Evolutionary conservation across 2,888 invertebrate genomes (phyloP).

Genomic region (Arenicola marina): DNA sequence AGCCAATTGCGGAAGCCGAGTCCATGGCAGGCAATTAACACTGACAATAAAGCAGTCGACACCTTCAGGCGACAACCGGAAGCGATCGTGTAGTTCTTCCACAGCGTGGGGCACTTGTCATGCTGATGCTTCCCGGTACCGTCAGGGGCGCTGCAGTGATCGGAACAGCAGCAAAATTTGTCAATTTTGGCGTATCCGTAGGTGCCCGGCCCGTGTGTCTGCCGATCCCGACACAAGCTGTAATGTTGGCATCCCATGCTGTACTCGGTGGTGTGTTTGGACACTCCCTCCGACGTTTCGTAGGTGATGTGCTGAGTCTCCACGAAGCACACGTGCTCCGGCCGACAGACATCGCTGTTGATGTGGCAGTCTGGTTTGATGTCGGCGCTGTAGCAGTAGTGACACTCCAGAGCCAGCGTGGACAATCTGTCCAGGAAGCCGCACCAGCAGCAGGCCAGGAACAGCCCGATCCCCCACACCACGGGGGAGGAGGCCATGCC

Average conservation of each 20-base stretch:
- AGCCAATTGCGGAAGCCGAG: too few species aligned
- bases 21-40: too few species aligned
- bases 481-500: too few species aligned
- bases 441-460: too few species aligned
- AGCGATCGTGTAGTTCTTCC: constrained; percentile 3
- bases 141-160: neutral
- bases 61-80: too few species aligned
- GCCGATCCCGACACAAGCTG: constrained; percentile 3
- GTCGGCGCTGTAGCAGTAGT: constrained; percentile 1
- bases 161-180: constrained; percentile 3
- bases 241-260: constrained; percentile 13
- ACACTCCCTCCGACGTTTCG: neutral
- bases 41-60: too few species aligned
- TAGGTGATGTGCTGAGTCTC: neutral
- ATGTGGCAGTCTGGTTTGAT: neutral
- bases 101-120: constrained; percentile 5
- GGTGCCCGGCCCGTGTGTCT: neutral
- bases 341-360: neutral
- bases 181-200: constrained; percentile 4
- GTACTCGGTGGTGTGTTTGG: neutral
- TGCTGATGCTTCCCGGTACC: neutral
- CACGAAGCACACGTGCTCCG: neutral
- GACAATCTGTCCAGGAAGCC: too few species aligned
- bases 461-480: too few species aligned
- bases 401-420: neutral